Conservation (phyloP, 2,888 invertebrate genomes). For the Eupelmus urozonus region DNA sequence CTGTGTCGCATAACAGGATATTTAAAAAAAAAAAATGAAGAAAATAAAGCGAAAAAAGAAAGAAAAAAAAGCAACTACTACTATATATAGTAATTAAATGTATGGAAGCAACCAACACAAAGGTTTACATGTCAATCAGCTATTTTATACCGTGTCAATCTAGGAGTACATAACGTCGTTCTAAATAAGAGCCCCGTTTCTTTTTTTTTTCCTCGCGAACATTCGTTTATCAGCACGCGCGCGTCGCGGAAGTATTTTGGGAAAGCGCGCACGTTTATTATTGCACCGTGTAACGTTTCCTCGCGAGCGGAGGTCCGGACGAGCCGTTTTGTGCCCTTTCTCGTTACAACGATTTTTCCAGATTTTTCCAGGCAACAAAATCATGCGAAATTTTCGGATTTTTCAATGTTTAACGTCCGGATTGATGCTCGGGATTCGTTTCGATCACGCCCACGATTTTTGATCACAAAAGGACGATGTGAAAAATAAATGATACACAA, state of each 20-base stretch:
- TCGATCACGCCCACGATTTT: slow-evolving; percentile 14
- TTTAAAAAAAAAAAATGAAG: slow-evolving; percentile 33
- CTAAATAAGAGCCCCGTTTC: slow-evolving; percentile 47
- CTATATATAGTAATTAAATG: slow-evolving; percentile 33
- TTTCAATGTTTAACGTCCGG: neutral
- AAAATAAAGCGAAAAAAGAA: slow-evolving; percentile 44
- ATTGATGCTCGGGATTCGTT: neutral
- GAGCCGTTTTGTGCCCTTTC: no score
- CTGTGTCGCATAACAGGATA: slow-evolving; percentile 59
- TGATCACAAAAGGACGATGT: neutral
- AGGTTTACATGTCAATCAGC: slow-evolving; percentile 70
- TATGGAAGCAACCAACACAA: slow-evolving; percentile 46
- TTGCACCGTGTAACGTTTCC: no score
- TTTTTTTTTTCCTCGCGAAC: slow-evolving; percentile 14
- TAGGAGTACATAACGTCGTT: slow-evolving; percentile 51
- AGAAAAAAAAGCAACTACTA: slow-evolving; percentile 41
- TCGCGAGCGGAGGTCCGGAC: neutral
- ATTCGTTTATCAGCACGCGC: neutral
- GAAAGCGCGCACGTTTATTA: slow-evolving; percentile 4
- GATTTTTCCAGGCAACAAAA: neutral
- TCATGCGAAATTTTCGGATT: slow-evolving; percentile 11
- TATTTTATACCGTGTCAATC: slow-evolving; percentile 68
- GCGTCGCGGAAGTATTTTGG: neutral
- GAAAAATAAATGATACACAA: neutral
- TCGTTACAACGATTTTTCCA: slow-evolving; percentile 52